Conservation (phyloP, 2,797 vertebrate genomes). For the Tapera naevia region DNA sequence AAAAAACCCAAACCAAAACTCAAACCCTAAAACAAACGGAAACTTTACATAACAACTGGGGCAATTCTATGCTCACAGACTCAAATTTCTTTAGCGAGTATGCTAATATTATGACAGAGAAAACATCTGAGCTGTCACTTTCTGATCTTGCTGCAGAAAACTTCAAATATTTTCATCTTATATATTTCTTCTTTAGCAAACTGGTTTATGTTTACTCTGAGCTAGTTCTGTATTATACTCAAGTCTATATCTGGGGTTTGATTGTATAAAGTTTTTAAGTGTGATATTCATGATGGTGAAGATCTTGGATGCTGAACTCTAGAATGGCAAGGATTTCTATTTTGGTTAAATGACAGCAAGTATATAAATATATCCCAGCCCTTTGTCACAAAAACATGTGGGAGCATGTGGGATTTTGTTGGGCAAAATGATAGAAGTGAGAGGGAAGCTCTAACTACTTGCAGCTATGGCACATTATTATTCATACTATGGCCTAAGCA, state of each 20-base stretch:
- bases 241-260: neutral
- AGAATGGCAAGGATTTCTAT: neutral
- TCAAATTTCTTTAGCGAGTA: neutral
- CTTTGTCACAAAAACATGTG: conserved; percentile 40
- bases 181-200: neutral
- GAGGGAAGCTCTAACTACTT: conserved; percentile 4
- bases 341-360: conserved; percentile 28
- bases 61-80: neutral
- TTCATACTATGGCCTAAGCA: neutral
- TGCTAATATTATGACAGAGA: neutral
- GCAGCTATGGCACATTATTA: conserved; percentile 26
- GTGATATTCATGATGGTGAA: neutral
- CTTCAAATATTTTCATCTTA: neutral
- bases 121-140: neutral
- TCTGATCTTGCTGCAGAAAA: neutral
- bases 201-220: neutral
- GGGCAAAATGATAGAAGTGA: conserved; percentile 18
- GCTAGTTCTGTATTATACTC: neutral
- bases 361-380: conserved; percentile 13
- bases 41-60: neutral
- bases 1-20: too few species aligned
- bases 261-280: neutral
- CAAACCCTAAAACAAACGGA: neutral
- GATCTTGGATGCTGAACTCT: neutral
- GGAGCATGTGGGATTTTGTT: conserved; percentile 6